A percentile compares a stretch with the other conserved stretches of the same genome.
Evolutionary conservation across 2,888 invertebrate species (phyloP).

Genomic region (Herminia tarsipennalis): DNA sequence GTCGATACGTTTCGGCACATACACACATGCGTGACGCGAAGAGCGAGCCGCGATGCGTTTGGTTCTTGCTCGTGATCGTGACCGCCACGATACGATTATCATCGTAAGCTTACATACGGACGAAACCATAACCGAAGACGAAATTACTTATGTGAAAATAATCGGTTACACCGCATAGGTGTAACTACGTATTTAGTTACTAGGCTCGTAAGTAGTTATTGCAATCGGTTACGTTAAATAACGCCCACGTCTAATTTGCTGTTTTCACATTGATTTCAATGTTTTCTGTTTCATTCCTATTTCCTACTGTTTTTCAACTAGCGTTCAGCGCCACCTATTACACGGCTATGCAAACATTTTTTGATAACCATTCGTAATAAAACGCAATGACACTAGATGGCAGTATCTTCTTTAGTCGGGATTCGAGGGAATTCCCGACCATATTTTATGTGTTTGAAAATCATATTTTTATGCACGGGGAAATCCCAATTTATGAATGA

Average conservation of each 20-base stretch:
- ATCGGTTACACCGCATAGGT: too few species aligned
- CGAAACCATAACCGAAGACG: too few species aligned
- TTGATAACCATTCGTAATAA: constrained; percentile 16
- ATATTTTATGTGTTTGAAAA: neutral
- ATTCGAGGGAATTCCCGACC: neutral
- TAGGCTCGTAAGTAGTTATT: too few species aligned
- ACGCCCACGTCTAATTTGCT: neutral
- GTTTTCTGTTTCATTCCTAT: constrained; percentile 6
- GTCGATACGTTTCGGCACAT: too few species aligned
- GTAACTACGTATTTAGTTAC: too few species aligned
- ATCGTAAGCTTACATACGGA: too few species aligned
- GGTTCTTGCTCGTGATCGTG: too few species aligned
- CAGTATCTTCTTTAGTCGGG: neutral
- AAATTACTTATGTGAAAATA: too few species aligned
- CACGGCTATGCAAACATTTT: constrained; percentile 12
- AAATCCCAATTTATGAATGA: neutral
- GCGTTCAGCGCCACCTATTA: constrained; percentile 4
- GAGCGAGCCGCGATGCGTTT: too few species aligned
- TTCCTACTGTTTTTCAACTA: constrained; percentile 6
- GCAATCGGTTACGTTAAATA: too few species aligned
- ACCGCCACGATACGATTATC: too few species aligned
- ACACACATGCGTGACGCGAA: too few species aligned
- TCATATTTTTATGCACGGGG: neutral
- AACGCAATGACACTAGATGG: constrained; percentile 19
- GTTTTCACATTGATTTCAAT: constrained; percentile 4